Percentiles rank a stretch among this genome's conserved stretches.
Evolutionary conservation across 2,888 invertebrate genomes (phyloP).

Genomic region (Oscheius sp.): DNA sequence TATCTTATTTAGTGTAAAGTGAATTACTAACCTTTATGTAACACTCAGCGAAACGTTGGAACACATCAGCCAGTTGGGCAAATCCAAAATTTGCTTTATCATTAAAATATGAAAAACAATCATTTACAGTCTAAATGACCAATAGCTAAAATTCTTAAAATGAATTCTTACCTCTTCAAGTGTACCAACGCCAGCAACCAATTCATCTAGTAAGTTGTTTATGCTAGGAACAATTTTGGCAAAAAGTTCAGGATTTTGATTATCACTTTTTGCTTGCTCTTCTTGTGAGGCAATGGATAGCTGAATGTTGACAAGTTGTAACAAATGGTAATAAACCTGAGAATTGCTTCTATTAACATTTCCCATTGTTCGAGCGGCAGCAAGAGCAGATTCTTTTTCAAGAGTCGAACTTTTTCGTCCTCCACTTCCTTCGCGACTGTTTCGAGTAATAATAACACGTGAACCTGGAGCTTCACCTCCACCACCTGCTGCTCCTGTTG

Average conservation of each 20-base stretch:
- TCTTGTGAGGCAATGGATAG: conserved; percentile 27
- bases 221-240: no score
- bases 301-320: not conserved
- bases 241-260: no score
- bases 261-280: conserved; percentile 19
- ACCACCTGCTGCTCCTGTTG: conserved; percentile 39
- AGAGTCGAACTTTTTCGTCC: conserved; percentile 21
- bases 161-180: no score
- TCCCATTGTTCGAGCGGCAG: conserved; percentile 30
- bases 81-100: conserved; percentile 33
- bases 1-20: no score
- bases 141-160: no score
- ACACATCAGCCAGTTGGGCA: conserved; percentile 33
- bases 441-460: conserved; percentile 6
- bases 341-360: not conserved
- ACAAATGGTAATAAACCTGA: not conserved
- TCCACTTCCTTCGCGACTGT: conserved; percentile 41
- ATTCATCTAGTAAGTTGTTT: no score
- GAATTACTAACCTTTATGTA: no score
- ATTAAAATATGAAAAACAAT: no score
- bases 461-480: conserved; percentile 11
- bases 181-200: no score
- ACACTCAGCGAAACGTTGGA: conserved; percentile 30
- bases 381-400: conserved; percentile 33
- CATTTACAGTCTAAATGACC: no score